Evolutionary conservation across 2,888 invertebrate species (phyloP).

Genomic region (Heliconius cydno): DNA sequence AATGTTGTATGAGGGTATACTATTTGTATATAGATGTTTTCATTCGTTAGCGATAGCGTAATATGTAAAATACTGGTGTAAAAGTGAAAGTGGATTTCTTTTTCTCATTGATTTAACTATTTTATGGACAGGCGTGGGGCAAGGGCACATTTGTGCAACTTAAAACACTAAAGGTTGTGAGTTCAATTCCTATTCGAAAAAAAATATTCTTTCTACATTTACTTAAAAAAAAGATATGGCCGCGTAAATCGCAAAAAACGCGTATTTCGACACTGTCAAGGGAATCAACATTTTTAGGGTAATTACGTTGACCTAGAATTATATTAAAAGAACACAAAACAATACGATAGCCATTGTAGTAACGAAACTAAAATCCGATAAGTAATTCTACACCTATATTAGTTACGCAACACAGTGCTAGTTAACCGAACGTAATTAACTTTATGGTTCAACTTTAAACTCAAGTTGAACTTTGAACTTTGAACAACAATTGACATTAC

Average conservation of each 20-base stretch:
- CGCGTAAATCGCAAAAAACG: too few relatives aligned
- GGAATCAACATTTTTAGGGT: too few relatives aligned
- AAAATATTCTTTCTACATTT: too few relatives aligned
- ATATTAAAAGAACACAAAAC: background rate
- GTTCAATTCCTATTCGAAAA: too few relatives aligned
- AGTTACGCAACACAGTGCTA: conserved; percentile 17
- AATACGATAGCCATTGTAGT: background rate
- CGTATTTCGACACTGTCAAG: too few relatives aligned
- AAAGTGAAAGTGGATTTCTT: too few relatives aligned
- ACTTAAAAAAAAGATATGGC: too few relatives aligned
- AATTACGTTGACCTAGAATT: too few relatives aligned
- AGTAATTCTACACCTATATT: background rate
- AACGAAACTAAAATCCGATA: background rate
- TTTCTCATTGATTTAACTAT: too few relatives aligned
- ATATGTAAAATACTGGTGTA: background rate
- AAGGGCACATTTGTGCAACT: too few relatives aligned
- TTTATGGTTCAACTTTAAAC: conserved; percentile 31
- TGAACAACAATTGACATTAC: conserved; percentile 32
- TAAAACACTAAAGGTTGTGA: too few relatives aligned
- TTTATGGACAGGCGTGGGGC: too few relatives aligned
- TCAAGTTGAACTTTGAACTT: conserved; percentile 26
- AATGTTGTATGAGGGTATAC: conserved; percentile 2
- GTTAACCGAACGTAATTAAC: conserved; percentile 34
- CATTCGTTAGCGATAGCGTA: conserved; percentile 6
- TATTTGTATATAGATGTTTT: background rate